Percentiles rank a stretch among this genome's conserved stretches.
Evolutionary conservation across 2,113 vertebrate species (phyloP).

Genomic region (Mohoua ochrocephala): DNA sequence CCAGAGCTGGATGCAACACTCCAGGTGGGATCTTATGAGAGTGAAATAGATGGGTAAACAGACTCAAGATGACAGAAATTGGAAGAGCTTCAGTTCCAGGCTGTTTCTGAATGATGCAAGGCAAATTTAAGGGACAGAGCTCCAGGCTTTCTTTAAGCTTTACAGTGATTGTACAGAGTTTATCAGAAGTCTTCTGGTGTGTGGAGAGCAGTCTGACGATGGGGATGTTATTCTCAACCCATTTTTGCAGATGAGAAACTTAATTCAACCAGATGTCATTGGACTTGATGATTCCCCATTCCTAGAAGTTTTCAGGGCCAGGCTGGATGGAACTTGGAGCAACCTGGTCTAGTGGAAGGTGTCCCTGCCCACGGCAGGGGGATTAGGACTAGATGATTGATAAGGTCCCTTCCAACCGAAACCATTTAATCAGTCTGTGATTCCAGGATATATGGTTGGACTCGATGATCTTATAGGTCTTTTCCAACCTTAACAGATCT

Average conservation of each 20-base stretch:
- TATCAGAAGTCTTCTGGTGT: background rate
- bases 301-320: background rate
- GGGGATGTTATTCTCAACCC: background rate
- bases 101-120: background rate
- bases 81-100: background rate
- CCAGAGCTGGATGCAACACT: no score
- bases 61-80: background rate
- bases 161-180: background rate
- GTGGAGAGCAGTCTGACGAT: background rate
- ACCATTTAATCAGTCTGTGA: background rate
- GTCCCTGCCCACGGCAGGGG: background rate
- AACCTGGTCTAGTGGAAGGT: background rate
- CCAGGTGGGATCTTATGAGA: background rate
- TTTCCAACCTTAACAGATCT: background rate
- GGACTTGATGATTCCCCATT: background rate
- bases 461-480: background rate
- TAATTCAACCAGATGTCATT: background rate
- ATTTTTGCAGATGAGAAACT: background rate
- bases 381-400: background rate
- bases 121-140: background rate
- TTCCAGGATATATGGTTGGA: background rate
- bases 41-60: background rate
- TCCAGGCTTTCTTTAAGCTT: background rate
- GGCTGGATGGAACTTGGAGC: background rate
- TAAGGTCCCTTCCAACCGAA: background rate